phyloP scores from a whole-genome alignment of 1,140 invertebrate genomes.

The Drosophila kikkawai region DNA sequence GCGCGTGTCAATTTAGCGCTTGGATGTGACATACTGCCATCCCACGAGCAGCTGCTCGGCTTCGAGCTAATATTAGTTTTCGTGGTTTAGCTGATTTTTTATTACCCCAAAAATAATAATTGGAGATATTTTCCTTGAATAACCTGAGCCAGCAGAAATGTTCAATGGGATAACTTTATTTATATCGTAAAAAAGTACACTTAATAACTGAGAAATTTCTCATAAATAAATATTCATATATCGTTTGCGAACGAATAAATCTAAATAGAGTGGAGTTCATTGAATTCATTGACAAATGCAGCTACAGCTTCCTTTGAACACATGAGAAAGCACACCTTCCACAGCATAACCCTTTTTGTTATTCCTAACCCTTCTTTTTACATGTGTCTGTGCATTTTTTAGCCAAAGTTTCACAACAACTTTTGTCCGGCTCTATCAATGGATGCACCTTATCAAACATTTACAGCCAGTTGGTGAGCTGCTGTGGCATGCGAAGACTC shows the following conservation, averaged over 20 bases:
- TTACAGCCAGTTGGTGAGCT: constrained; percentile 60
- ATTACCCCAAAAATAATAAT: neutral
- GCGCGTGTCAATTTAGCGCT: constrained; percentile 75
- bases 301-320: constrained; percentile 30
- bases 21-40: constrained; percentile 54
- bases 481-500: constrained; percentile 33
- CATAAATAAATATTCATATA: constrained; percentile 3
- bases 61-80: constrained; percentile 32
- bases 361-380: neutral
- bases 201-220: neutral
- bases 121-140: neutral
- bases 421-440: constrained; percentile 63
- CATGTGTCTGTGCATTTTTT: constrained; percentile 13
- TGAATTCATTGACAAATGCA: constrained; percentile 26
- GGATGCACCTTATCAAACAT: constrained; percentile 70
- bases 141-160: neutral
- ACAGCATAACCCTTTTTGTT: neutral
- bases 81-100: constrained; percentile 18
- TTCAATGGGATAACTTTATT: neutral
- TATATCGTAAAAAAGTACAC: neutral
- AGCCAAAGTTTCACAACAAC: constrained; percentile 23
- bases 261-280: constrained; percentile 9
- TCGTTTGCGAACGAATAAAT: neutral
- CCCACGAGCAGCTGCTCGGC: constrained; percentile 37
- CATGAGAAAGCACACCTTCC: constrained; percentile 19